Evolutionary conservation across 2,797 vertebrate genomes (phyloP).

Genomic region (Thalassophryne amazonica): DNA sequence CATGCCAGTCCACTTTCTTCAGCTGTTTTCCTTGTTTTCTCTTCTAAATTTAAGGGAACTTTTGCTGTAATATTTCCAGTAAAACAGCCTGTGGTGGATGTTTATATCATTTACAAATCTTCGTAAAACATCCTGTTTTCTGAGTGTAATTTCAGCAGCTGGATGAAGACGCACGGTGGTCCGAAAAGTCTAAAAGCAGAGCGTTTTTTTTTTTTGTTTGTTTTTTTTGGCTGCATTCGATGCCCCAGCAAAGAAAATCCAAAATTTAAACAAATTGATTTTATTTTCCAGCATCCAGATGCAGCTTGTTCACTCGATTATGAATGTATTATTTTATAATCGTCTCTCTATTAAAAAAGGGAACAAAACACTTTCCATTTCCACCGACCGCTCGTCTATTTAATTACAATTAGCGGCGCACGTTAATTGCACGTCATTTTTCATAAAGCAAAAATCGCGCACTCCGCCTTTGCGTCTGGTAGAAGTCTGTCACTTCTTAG

Average conservation of each 20-base stretch:
- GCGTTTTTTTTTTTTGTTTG: background rate
- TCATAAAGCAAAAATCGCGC: too few species aligned
- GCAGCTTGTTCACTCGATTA: too few species aligned
- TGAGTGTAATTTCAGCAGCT: background rate
- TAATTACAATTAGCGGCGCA: background rate
- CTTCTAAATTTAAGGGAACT: too few species aligned
- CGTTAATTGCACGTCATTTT: background rate
- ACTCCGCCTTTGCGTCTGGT: too few species aligned
- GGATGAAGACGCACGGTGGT: background rate
- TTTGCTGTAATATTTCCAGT: too few species aligned
- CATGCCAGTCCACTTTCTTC: too few species aligned
- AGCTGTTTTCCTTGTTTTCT: too few species aligned
- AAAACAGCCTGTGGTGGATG: too few species aligned
- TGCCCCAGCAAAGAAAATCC: background rate
- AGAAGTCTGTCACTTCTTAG: background rate
- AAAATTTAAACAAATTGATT: background rate
- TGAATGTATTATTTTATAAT: background rate
- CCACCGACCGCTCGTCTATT: background rate
- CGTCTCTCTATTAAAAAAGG: background rate
- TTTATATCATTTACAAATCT: background rate
- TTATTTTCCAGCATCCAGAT: background rate
- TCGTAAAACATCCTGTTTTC: background rate
- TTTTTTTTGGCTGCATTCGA: too few species aligned
- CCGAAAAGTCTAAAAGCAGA: background rate
- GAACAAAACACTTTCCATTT: conserved; percentile 1